Evolutionary conservation across 1,140 invertebrate genomes (phyloP).

Genomic region (Drosophila pruinosa): DNA sequence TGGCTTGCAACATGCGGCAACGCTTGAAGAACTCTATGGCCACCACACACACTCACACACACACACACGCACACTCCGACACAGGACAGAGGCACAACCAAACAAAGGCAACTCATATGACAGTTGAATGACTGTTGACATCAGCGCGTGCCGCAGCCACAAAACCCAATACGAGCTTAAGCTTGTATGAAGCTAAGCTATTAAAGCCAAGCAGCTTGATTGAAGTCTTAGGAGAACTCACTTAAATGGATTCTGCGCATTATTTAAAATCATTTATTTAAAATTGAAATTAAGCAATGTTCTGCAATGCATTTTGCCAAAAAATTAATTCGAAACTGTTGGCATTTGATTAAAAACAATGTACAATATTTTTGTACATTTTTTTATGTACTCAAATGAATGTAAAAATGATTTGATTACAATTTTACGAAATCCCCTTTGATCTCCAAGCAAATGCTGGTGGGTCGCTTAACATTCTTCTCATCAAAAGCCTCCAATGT

Average conservation of each 20-base stretch:
- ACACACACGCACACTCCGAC: not conserved
- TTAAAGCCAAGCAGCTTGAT: not conserved
- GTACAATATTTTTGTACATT: too few species aligned
- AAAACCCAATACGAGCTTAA: constrained; percentile 27
- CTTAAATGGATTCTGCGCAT: not conserved
- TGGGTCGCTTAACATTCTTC: constrained; percentile 15
- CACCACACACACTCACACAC: not conserved
- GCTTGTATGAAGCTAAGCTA: constrained; percentile 3
- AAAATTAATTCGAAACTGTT: too few species aligned
- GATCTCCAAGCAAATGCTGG: constrained; percentile 51
- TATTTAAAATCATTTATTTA: not conserved
- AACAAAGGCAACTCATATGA: constrained; percentile 53
- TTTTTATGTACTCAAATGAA: too few species aligned
- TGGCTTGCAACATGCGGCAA: constrained; percentile 62
- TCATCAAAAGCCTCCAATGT: constrained; percentile 54
- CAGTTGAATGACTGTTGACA: constrained; percentile 52
- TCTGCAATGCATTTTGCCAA: not conserved
- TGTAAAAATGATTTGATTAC: not conserved
- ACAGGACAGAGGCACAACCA: not conserved
- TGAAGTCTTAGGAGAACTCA: not conserved
- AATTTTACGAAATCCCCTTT: constrained; percentile 40
- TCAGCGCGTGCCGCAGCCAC: constrained; percentile 64
- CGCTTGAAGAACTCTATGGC: constrained; percentile 40
- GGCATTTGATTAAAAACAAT: too few species aligned
- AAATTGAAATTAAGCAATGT: too few species aligned